Evolutionary conservation across 2,888 invertebrate species (phyloP).

Genomic region (Orchestes rusci): DNA sequence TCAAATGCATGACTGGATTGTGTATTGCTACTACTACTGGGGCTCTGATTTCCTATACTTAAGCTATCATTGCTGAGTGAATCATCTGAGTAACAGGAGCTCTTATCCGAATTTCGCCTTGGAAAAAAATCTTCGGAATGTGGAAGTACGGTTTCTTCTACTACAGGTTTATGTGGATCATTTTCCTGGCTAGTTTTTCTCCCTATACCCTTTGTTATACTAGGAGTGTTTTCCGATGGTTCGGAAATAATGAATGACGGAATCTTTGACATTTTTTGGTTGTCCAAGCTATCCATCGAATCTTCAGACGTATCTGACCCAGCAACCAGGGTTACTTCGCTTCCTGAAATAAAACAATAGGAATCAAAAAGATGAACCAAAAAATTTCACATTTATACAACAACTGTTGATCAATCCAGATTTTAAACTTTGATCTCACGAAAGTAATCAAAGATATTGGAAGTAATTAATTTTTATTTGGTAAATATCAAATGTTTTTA

Average conservation of each 20-base stretch:
- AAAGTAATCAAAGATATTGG: no score
- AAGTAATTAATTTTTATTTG: no score
- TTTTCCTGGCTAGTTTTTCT: slow-evolving; percentile 58
- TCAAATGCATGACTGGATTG: slow-evolving; percentile 39
- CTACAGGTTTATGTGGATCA: slow-evolving; percentile 4
- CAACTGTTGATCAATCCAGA: no score
- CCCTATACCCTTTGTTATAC: slow-evolving; percentile 65
- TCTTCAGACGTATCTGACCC: slow-evolving; percentile 66
- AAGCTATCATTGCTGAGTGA: slow-evolving; percentile 61
- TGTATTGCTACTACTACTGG: slow-evolving; percentile 41
- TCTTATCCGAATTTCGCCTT: slow-evolving; percentile 62
- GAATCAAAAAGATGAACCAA: no score
- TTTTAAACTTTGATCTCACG: no score
- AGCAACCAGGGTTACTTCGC: slow-evolving; percentile 71
- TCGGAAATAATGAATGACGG: slow-evolving; percentile 66
- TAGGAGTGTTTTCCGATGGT: slow-evolving; percentile 67
- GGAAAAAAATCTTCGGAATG: slow-evolving; percentile 45
- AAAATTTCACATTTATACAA: no score
- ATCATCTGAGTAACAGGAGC: slow-evolving; percentile 64
- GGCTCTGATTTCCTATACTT: slow-evolving; percentile 42
- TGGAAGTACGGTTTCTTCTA: slow-evolving; percentile 22
- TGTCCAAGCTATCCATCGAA: slow-evolving; percentile 62
- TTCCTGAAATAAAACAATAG: slow-evolving; percentile 62
- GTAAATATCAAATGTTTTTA: no score
- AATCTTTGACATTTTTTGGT: slow-evolving; percentile 45